Evolutionary conservation across 2,113 vertebrate species (phyloP).

Genomic region (Calcarius ornatus): DNA sequence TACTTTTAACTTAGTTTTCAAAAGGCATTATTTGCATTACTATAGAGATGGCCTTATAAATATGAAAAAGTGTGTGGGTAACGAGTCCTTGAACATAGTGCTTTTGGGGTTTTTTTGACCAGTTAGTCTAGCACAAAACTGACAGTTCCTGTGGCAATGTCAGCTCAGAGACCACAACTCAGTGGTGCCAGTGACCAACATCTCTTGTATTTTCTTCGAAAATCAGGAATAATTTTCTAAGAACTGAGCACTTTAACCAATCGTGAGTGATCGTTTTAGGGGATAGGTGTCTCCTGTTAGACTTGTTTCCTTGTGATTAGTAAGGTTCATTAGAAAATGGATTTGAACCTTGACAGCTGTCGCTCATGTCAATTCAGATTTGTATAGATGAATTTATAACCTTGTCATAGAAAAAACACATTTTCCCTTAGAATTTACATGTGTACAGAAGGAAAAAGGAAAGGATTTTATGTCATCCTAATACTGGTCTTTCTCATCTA

Average conservation of each 20-base stretch:
- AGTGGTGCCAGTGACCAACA: neutral
- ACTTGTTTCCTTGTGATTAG: neutral
- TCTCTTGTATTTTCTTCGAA: conserved; percentile 10
- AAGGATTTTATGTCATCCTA: neutral
- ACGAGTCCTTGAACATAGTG: neutral
- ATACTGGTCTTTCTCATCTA: neutral
- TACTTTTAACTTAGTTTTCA: neutral
- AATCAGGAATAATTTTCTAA: neutral
- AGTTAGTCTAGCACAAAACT: neutral
- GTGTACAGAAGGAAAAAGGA: neutral
- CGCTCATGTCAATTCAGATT: neutral
- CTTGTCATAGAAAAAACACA: neutral
- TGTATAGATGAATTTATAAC: neutral
- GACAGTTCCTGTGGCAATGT: neutral
- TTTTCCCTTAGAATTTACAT: neutral
- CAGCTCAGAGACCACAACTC: neutral
- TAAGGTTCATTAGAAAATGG: neutral
- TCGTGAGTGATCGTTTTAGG: neutral
- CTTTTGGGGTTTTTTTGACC: neutral
- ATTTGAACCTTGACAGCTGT: neutral
- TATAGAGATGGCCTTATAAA: conserved; percentile 14
- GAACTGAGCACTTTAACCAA: neutral
- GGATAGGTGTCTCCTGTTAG: neutral
- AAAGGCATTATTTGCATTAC: conserved; percentile 51
- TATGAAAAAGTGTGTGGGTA: conserved; percentile 31